These are phyloP conservation scores for Lepidostoma basale DNA, from an alignment of 1,140 invertebrate species.

Conservation along the genomic window DNA sequence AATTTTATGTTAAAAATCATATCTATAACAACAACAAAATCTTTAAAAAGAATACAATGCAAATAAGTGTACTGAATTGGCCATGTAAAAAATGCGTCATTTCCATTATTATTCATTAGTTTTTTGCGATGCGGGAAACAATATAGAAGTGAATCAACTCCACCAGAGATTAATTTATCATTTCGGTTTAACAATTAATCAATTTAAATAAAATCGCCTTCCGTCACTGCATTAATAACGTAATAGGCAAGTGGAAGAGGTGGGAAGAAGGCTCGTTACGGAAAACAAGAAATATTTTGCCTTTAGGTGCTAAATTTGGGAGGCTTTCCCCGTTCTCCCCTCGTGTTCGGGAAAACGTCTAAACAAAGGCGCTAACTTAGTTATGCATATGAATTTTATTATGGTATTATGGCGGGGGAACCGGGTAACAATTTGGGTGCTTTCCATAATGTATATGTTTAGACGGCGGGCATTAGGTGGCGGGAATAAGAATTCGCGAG, in stretches of 20 bases:
- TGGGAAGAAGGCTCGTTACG: conserved; percentile 38
- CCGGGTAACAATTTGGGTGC: conserved; percentile 44
- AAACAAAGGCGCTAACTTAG: conserved; percentile 46
- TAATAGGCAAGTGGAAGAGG: background rate
- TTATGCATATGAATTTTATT: conserved; percentile 48
- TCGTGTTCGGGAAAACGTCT: conserved; percentile 34
- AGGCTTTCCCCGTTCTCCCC: conserved; percentile 22
- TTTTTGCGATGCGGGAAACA: too few species aligned
- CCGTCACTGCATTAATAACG: background rate
- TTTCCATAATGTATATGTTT: conserved; percentile 41
- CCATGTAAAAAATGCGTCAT: too few species aligned
- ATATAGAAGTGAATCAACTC: background rate
- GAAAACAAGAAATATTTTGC: conserved; percentile 46
- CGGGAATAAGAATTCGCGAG: conserved; percentile 24
- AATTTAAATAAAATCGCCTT: background rate
- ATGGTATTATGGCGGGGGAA: conserved; percentile 43
- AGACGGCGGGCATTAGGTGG: conserved; percentile 10
- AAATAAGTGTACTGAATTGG: too few species aligned
- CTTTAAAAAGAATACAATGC: too few species aligned
- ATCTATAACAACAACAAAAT: too few species aligned
- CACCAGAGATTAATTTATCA: background rate
- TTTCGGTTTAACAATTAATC: too few species aligned
- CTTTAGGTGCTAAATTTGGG: conserved; percentile 43
- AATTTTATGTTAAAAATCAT: too few species aligned
- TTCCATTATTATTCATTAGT: too few species aligned